These are phyloP conservation scores for Drosophila hamatofila DNA, from an alignment of 2,888 invertebrate species.

Conservation along the genomic window DNA sequence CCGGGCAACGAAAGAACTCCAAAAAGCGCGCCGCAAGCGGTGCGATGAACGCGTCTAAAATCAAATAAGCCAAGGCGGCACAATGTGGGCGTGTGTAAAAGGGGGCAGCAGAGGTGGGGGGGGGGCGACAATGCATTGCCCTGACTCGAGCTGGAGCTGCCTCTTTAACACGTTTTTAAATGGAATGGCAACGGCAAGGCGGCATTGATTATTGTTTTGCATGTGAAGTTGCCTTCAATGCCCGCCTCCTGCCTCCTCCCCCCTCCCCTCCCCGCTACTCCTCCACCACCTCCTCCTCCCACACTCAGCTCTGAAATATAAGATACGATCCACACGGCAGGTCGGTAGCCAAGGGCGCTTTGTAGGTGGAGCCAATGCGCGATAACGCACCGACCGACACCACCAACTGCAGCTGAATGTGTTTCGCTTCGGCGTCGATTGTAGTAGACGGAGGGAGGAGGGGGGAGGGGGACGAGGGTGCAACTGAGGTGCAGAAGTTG, in stretches of 20 bases:
- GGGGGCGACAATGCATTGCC: not conserved
- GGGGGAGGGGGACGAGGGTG: not conserved
- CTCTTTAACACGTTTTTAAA: constrained; percentile 79
- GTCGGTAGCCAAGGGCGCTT: constrained; percentile 73
- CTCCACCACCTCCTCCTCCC: not conserved
- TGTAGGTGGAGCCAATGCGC: constrained; percentile 66
- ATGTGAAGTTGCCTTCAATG: constrained; percentile 42
- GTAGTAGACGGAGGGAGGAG: not conserved
- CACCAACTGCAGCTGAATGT: constrained; percentile 35
- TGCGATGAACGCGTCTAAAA: constrained; percentile 75
- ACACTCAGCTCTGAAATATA: constrained; percentile 12
- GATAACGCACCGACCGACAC: constrained; percentile 67
- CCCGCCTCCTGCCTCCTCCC: not conserved
- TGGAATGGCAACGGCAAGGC: constrained; percentile 59
- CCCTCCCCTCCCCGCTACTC: not conserved
- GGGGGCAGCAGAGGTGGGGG: not conserved
- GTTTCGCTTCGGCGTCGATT: constrained; percentile 1
- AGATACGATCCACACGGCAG: constrained; percentile 31
- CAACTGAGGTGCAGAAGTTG: constrained; percentile 71
- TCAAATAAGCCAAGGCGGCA: constrained; percentile 74
- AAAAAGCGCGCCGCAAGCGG: constrained; percentile 56
- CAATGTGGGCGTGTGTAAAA: constrained; percentile 67
- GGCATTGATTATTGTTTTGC: constrained; percentile 80
- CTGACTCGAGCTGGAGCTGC: constrained; percentile 38
- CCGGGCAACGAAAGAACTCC: constrained; percentile 16